Evolutionary conservation across 2,888 invertebrate genomes (phyloP).

Genomic region (Ctena decussata): DNA sequence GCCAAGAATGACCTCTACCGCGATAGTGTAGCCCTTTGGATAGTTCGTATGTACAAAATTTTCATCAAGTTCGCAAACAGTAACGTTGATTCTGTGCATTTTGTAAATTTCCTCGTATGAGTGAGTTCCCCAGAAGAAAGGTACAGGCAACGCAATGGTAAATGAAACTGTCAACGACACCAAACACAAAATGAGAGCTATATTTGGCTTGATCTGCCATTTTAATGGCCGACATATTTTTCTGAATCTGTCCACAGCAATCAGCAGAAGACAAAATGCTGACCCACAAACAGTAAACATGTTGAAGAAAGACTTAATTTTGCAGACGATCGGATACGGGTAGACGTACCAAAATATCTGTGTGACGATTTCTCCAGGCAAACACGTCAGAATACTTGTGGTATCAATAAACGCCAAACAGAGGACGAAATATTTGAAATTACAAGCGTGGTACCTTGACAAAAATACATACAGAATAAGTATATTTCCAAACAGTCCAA

Average conservation of each 20-base stretch:
- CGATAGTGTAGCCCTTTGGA: constrained; percentile 30
- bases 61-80: constrained; percentile 50
- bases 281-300: constrained; percentile 64
- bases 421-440: constrained; percentile 58
- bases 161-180: constrained; percentile 28
- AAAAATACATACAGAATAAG: constrained; percentile 55
- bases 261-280: constrained; percentile 70
- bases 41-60: constrained; percentile 9
- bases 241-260: constrained; percentile 74
- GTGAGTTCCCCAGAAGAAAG: constrained; percentile 56
- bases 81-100: constrained; percentile 24
- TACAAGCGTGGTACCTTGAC: constrained; percentile 46
- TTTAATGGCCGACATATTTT: constrained; percentile 75
- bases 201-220: constrained; percentile 37
- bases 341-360: constrained; percentile 57
- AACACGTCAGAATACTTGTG: constrained; percentile 49
- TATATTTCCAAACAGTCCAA: constrained; percentile 57
- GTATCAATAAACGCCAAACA: constrained; percentile 51
- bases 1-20: constrained; percentile 23
- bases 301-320: constrained; percentile 62
- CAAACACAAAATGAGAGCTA: constrained; percentile 29
- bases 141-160: constrained; percentile 43
- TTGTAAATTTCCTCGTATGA: constrained; percentile 7
- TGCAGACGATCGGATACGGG: constrained; percentile 38
- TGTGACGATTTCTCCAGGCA: constrained; percentile 57